Conservation (phyloP, 2,797 vertebrate genomes). For the Notamacropus eugenii region DNA sequence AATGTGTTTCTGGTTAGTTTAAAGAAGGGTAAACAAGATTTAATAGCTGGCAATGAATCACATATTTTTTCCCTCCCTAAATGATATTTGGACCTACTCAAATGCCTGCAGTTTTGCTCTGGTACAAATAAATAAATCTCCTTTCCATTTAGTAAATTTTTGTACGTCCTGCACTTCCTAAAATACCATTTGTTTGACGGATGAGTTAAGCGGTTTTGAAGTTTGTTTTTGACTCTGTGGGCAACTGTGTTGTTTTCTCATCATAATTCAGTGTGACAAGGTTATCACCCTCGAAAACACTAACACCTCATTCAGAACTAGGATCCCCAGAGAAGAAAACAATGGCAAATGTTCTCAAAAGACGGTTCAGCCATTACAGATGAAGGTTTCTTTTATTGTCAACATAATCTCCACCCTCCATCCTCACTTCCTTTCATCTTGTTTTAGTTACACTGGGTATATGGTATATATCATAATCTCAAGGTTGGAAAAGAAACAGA, state of each 20-base stretch:
- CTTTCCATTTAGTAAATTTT: slow-evolving; percentile 82
- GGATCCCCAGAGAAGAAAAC: slow-evolving; percentile 74
- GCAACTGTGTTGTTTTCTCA: slow-evolving; percentile 82
- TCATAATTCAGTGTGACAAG: slow-evolving; percentile 85
- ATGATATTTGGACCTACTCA: slow-evolving; percentile 82
- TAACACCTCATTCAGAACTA: slow-evolving; percentile 83
- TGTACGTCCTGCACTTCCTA: slow-evolving; percentile 84
- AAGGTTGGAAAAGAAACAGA: not conserved
- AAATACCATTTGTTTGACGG: slow-evolving; percentile 84
- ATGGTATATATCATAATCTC: not conserved
- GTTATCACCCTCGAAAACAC: slow-evolving; percentile 85
- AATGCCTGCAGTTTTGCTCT: slow-evolving; percentile 78
- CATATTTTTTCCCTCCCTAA: slow-evolving; percentile 69
- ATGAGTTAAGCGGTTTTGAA: slow-evolving; percentile 83
- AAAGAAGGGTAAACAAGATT: slow-evolving; percentile 86
- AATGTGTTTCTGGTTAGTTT: slow-evolving; percentile 88
- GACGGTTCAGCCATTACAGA: slow-evolving; percentile 57
- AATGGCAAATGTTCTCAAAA: slow-evolving; percentile 68
- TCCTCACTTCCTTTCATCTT: slow-evolving; percentile 47
- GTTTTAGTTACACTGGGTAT: not conserved
- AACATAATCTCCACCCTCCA: slow-evolving; percentile 45
- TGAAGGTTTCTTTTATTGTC: slow-evolving; percentile 55
- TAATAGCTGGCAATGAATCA: slow-evolving; percentile 83
- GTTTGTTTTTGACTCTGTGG: slow-evolving; percentile 82
- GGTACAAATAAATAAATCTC: slow-evolving; percentile 81